Conservation (phyloP, 2,113 vertebrate species). For the Himantopus leucocephalus region DNA sequence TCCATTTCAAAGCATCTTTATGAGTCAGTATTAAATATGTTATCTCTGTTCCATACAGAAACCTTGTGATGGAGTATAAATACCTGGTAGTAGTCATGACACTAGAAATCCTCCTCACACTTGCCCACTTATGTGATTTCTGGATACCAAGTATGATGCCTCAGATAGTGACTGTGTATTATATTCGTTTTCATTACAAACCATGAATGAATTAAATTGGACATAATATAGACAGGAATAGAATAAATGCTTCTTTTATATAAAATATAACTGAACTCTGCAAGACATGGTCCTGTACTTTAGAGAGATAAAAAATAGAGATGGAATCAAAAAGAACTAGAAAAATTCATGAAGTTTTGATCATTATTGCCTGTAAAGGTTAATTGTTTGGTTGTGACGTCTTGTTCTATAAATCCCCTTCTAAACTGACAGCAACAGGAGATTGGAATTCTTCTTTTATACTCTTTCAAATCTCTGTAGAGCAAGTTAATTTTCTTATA, state of each 20-base stretch:
- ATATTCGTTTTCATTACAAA: background rate
- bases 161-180: background rate
- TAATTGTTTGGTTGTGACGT: background rate
- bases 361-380: background rate
- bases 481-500: background rate
- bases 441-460: background rate
- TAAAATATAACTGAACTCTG: background rate
- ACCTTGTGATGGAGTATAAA: background rate
- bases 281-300: background rate
- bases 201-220: background rate
- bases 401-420: background rate
- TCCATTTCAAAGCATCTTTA: background rate
- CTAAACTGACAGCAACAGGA: background rate
- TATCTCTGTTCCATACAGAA: background rate
- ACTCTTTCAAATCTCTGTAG: background rate
- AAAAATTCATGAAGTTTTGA: background rate
- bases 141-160: background rate
- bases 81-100: background rate
- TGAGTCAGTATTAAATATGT: background rate
- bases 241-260: background rate
- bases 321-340: background rate
- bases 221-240: background rate
- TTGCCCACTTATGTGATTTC: background rate
- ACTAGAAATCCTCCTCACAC: background rate
- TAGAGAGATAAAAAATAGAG: background rate